Evolutionary conservation across 2,888 invertebrate genomes (phyloP), one percentile per base, ranked within the genome.

Genomic region (Lithodes maja): DNA sequence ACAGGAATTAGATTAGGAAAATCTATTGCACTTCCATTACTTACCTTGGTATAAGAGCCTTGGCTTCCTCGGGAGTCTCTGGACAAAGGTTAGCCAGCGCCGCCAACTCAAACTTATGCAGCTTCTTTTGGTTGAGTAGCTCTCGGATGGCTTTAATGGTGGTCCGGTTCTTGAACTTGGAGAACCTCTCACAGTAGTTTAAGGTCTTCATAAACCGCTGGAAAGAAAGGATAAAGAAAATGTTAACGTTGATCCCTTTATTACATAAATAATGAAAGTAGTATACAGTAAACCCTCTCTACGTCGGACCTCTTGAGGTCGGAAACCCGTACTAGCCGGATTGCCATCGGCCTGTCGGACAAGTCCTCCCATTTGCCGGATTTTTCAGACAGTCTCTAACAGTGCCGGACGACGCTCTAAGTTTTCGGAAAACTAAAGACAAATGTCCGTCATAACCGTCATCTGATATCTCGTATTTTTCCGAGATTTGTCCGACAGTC

Each of bases 81-180:
- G 99, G 99, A 93, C 99, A 99, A n/a, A 99, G 94, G 94, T 99
- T 99, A 1, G 99, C 99, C 92, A 99, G 95, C 15, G 99, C 98
- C 0, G 99, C 99, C 89, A 99, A 95, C 94, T 99, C 99, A 94
- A 99, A 99, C 94, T 99, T 99, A 94, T 99, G 99, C 15, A 99
- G 94, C 93, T 98, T 99, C 93, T 99, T 99, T 93, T 98, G 97
- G 95, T 97, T 97, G 83, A 99, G 94, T 89, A 98, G 95, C 94
- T 98, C 98, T 94, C 99, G 95, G 2, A 99, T 98, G 54, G 99
- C 97, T 86, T 98, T 96, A 92, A 99, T 99, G 3, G 99, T 99
- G 94, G 99, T 99, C 93, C 99, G 97, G 93, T 99, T 99, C 94
- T 99, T 99, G 94, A 99, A 99, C 93, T 99, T 98, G 90, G 98